Conservation (phyloP, 2,888 invertebrate genomes). For the Dendrolimus houi region DNA sequence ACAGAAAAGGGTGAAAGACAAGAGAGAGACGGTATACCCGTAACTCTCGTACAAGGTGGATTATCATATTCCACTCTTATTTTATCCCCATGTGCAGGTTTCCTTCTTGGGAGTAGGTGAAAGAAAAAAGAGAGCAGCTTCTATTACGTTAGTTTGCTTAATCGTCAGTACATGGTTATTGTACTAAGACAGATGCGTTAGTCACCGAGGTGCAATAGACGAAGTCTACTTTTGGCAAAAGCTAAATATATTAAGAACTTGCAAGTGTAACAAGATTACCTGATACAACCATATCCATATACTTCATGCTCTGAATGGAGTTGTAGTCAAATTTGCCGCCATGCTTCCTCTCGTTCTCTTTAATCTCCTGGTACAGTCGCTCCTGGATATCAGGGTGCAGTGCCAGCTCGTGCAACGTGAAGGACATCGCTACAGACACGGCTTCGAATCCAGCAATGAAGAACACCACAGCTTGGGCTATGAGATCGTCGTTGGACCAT, state of each 20-base stretch:
- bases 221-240: no score
- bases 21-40: no score
- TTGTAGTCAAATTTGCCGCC: constrained; percentile 61
- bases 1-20: no score
- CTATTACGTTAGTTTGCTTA: no score
- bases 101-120: no score
- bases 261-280: constrained; percentile 20
- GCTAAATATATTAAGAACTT: background rate
- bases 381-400: constrained; percentile 39
- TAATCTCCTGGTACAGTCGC: constrained; percentile 39
- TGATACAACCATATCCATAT: constrained; percentile 69
- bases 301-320: constrained; percentile 31
- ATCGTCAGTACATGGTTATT: no score
- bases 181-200: no score
- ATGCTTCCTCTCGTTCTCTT: constrained; percentile 26
- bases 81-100: no score
- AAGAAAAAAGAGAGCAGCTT: no score
- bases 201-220: no score
- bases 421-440: constrained; percentile 33
- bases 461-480: constrained; percentile 41
- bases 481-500: constrained; percentile 33
- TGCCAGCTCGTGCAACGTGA: constrained; percentile 39
- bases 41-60: no score
- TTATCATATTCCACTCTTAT: no score
- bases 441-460: constrained; percentile 45